phyloP scores from a whole-genome alignment of 2,888 invertebrate genomes.

The Perdita meconis region DNA sequence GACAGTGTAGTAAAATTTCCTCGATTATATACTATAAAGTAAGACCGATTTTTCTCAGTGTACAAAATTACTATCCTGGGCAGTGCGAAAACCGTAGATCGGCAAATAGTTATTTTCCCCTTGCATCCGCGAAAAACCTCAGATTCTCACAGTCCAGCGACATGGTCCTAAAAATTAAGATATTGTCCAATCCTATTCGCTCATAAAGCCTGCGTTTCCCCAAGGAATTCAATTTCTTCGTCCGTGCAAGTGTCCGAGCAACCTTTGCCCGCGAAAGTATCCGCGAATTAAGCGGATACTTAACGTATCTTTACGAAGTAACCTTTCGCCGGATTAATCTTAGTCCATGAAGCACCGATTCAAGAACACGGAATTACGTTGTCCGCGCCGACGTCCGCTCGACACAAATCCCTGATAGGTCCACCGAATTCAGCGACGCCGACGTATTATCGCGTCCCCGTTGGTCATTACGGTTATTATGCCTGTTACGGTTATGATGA shows the following conservation, averaged over 20 bases:
- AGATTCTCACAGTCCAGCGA: not conserved
- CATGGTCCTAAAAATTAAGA: not conserved
- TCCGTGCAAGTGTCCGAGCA: not conserved
- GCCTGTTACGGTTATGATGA: conserved; percentile 70
- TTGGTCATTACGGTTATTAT: conserved; percentile 69
- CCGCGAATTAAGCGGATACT: not conserved
- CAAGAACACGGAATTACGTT: conserved; percentile 46
- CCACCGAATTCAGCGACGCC: conserved; percentile 49
- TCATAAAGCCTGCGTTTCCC: not conserved
- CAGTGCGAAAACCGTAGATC: too few species aligned
- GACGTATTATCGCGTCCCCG: conserved; percentile 58
- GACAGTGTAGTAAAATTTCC: too few species aligned
- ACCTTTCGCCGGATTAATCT: conserved; percentile 56
- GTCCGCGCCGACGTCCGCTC: conserved; percentile 7
- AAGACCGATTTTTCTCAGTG: too few species aligned
- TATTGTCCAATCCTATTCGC: not conserved
- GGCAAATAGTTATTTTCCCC: not conserved
- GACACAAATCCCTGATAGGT: conserved; percentile 51
- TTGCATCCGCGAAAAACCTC: not conserved
- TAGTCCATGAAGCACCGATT: conserved; percentile 59
- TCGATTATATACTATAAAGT: too few species aligned
- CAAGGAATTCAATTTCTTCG: not conserved
- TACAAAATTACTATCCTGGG: too few species aligned
- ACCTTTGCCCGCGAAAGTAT: conserved; percentile 3
- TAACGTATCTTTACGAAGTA: conserved; percentile 49